phyloP scores from a whole-genome alignment of 2,113 vertebrate species.

The Parotia lawesii region DNA sequence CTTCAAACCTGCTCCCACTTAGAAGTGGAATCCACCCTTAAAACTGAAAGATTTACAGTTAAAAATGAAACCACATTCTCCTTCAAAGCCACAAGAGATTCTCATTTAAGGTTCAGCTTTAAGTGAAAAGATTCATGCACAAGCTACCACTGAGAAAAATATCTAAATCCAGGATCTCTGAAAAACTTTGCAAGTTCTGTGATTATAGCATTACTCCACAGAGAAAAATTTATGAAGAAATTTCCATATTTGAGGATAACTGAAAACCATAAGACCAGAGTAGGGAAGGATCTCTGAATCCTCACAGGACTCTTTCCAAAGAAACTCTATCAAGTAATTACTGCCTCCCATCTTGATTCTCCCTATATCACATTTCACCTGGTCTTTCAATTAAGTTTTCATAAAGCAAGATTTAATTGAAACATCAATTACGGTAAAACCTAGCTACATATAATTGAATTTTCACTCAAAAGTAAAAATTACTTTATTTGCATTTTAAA shows the following conservation, averaged over 20 bases:
- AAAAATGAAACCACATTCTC: background rate
- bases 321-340: background rate
- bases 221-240: background rate
- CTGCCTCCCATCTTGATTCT: background rate
- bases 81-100: background rate
- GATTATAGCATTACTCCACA: background rate
- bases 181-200: background rate
- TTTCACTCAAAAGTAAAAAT: background rate
- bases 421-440: background rate
- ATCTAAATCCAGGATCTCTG: background rate
- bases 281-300: background rate
- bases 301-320: background rate
- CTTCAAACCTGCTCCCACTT: background rate
- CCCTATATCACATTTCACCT: background rate
- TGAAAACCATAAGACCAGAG: background rate
- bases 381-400: constrained; percentile 20
- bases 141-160: background rate
- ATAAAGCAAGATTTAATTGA: constrained; percentile 13
- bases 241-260: background rate
- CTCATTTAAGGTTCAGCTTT: background rate
- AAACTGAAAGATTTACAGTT: background rate
- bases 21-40: background rate
- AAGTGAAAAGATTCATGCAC: background rate
- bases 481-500: background rate
- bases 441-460: background rate